Percentiles rank a stretch among this genome's conserved stretches.
phyloP scores from a whole-genome alignment of 1,140 invertebrate species.

The Stegodyphus mimosarum region DNA sequence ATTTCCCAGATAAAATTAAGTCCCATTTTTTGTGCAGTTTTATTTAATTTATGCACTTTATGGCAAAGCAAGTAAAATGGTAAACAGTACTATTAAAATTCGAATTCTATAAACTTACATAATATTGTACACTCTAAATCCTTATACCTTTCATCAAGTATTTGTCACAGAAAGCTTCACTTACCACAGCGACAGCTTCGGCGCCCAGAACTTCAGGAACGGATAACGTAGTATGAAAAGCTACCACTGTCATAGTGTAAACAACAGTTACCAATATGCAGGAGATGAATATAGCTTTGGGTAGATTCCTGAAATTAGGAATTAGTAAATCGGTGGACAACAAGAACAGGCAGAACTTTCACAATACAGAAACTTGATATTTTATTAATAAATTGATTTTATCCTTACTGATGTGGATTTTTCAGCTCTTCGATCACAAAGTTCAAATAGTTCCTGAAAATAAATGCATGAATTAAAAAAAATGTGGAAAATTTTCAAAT shows the following conservation, averaged over 20 bases:
- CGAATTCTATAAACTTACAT: too few relatives aligned
- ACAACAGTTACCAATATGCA: constrained; percentile 93
- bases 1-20: too few relatives aligned
- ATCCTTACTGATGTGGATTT: constrained; percentile 44
- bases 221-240: constrained; percentile 94
- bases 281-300: constrained; percentile 94
- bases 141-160: too few relatives aligned
- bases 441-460: constrained; percentile 58
- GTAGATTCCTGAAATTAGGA: constrained; percentile 81
- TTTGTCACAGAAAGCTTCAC: constrained; percentile 63
- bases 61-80: too few relatives aligned
- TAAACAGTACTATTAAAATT: too few relatives aligned
- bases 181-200: constrained; percentile 93
- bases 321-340: background rate
- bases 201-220: constrained; percentile 86
- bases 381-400: background rate
- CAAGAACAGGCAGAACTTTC: background rate
- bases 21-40: too few relatives aligned
- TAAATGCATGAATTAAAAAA: background rate
- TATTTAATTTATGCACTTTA: too few relatives aligned
- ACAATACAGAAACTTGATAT: background rate
- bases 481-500: background rate
- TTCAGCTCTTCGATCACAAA: constrained; percentile 59
- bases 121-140: too few relatives aligned
- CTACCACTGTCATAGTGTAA: constrained; percentile 95